Evolutionary conservation across 1,140 invertebrate species (phyloP).

Genomic region (Hypothenemus hampei): DNA sequence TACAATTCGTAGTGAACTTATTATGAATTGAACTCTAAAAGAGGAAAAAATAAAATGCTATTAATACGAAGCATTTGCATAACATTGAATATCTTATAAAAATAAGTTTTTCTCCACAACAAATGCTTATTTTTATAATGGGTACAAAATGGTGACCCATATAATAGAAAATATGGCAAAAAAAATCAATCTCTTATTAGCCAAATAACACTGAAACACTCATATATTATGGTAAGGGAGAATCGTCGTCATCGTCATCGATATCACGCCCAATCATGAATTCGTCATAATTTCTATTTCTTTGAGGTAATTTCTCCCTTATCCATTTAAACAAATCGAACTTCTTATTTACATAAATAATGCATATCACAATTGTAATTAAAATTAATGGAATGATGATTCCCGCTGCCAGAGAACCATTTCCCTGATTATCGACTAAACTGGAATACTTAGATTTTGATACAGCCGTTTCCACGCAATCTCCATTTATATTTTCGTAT

Average conservation of each 20-base stretch:
- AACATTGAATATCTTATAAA: too few relatives aligned
- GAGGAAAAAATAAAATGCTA: too few relatives aligned
- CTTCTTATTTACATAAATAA: slow-evolving; percentile 31
- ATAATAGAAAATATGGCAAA: too few relatives aligned
- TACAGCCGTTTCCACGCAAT: slow-evolving; percentile 1
- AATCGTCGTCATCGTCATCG: slow-evolving; percentile 32
- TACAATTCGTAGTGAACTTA: too few relatives aligned
- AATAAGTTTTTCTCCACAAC: too few relatives aligned
- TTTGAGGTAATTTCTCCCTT: slow-evolving; percentile 28
- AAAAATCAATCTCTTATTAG: too few relatives aligned
- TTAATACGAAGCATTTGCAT: too few relatives aligned
- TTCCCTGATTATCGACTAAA: slow-evolving; percentile 30
- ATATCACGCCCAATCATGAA: slow-evolving; percentile 37
- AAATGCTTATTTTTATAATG: too few relatives aligned
- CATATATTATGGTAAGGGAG: slow-evolving; percentile 17
- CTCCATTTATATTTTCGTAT: slow-evolving; percentile 18
- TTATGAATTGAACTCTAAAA: too few relatives aligned
- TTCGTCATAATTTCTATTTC: slow-evolving; percentile 36
- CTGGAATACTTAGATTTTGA: slow-evolving; percentile 27
- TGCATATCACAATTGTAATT: slow-evolving; percentile 36
- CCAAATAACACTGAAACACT: too few relatives aligned
- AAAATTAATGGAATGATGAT: slow-evolving; percentile 35
- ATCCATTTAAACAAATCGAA: slow-evolving; percentile 33
- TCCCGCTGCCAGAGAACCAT: slow-evolving; percentile 32
- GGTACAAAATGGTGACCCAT: too few relatives aligned